Evolutionary conservation across 2,797 vertebrate species (phyloP).

Genomic region (Microctenopoma lineatum): DNA sequence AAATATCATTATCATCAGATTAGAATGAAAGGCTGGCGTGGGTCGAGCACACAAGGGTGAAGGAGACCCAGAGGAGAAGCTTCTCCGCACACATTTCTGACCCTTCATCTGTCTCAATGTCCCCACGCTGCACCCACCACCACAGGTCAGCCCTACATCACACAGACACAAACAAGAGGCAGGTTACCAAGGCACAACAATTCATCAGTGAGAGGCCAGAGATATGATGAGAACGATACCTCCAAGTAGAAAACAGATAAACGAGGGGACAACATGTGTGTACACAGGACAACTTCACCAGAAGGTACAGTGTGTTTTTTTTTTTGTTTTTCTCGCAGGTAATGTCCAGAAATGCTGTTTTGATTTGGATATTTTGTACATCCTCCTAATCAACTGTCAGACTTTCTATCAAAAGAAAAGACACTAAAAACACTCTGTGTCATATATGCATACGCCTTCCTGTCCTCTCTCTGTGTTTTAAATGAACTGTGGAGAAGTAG

Average conservation of each 20-base stretch:
- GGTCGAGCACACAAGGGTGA: constrained; percentile 63
- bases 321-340: no score
- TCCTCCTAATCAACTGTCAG: constrained; percentile 42
- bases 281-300: background rate
- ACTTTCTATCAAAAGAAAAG: constrained; percentile 33
- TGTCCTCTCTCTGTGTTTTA: constrained; percentile 6
- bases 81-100: constrained; percentile 50
- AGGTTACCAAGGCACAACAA: constrained; percentile 48
- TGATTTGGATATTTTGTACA: no score
- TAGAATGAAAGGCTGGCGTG: constrained; percentile 79
- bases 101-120: constrained; percentile 74
- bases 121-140: constrained; percentile 57
- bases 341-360: background rate
- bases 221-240: constrained; percentile 63
- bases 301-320: background rate
- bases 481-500: constrained; percentile 33
- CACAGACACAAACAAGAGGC: constrained; percentile 52
- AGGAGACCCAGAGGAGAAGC: constrained; percentile 76
- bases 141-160: constrained; percentile 71
- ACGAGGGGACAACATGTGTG: constrained; percentile 30
- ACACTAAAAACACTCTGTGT: constrained; percentile 42
- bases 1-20: constrained; percentile 87
- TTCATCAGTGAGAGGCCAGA: constrained; percentile 75
- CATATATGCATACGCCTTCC: constrained; percentile 24
- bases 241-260: constrained; percentile 53